Conservation (phyloP, 92 coral and sea anemone genomes). For the Hydrozoanthus gracilis region DNA sequence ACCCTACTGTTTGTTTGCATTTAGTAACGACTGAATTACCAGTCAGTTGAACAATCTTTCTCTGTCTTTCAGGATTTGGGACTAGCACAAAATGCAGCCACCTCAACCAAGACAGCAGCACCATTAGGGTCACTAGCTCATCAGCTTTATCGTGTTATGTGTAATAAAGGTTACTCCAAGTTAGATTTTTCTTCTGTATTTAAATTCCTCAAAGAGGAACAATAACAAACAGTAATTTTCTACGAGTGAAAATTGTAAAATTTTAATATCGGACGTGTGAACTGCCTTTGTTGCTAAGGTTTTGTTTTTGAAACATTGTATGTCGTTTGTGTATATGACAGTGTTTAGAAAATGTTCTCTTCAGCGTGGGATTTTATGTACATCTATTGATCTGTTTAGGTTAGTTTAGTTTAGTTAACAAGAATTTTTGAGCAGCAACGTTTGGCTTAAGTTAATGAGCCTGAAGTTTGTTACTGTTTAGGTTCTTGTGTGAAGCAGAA, state of each 20-base stretch:
- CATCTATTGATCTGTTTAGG: too few species aligned
- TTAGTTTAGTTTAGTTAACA: too few species aligned
- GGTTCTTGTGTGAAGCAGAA: too few species aligned
- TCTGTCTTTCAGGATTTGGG: slow-evolving; percentile 81
- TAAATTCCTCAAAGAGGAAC: slow-evolving; percentile 87
- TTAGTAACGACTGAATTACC: too few species aligned
- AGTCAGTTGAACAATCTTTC: not conserved
- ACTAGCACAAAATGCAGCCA: slow-evolving; percentile 97
- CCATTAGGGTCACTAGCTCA: slow-evolving; percentile 98
- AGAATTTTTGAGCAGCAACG: too few species aligned
- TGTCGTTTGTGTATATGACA: too few species aligned
- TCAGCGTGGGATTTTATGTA: too few species aligned
- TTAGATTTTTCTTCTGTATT: slow-evolving; percentile 93
- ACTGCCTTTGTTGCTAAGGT: not conserved
- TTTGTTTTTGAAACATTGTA: not conserved
- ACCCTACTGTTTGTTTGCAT: too few species aligned
- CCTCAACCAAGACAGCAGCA: slow-evolving; percentile 86
- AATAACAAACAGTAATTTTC: not conserved
- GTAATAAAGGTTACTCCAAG: slow-evolving; percentile 87
- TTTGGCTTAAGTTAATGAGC: too few species aligned
- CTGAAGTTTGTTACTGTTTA: too few species aligned
- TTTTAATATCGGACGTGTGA: not conserved
- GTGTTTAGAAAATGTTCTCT: too few species aligned
- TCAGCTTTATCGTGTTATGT: slow-evolving; percentile 94
- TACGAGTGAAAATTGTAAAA: not conserved